Base-by-base conservation (phyloP, 2,797 vertebrate species). In the Prunella strophiata region DNA sequence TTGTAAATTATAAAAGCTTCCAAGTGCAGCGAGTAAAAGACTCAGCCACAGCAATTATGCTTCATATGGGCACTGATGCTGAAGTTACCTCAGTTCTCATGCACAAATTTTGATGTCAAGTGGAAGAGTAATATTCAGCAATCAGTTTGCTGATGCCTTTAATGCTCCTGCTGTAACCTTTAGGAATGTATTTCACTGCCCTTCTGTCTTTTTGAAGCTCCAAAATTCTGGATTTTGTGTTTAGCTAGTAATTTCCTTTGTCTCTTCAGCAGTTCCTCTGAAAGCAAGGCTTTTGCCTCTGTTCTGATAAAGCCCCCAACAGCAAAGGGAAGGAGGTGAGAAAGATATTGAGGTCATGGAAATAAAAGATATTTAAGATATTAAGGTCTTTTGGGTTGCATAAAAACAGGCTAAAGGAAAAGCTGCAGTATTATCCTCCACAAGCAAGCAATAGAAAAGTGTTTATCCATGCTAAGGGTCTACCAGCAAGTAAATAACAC, bases 1-100 rank as follows among this genome's bases (percentile, higher is more conserved):
- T 74, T 85, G 32, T 26, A 93, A 87, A 68, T 67, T 36, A 34
- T 50, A 79, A 92, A 92, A 94, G 47, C 71, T 57, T 88, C 68
- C 52, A 72, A 82, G 50, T 27, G 68, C 47, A 68, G 65, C 0
- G 0, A 86, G 57, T 45, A 40, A 77, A 96, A 95, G 30, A 25
- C 63, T 89, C 57, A 65, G 72, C 82, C 54, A 76, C 27, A 8
- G 71, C 16, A 89, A 72, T 51, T 83, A 43, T 47, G 32, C 19
- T 85, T 73, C 42, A 17, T 51, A 16, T 42, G 14, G 48, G 21
- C 30, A 27, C 34, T 72, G 42, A 52, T 66, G 52, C 48, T 73
- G 13, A 93, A 91, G 51, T 32, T 66, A 51, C 47, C 32, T 65
- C 67, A 45, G 62, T 45, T 78, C 47, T 61, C 89, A 75, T 13